These are phyloP conservation scores for Arnoldichthys spilopterus DNA, from an alignment of 2,797 vertebrate species.

Conservation along the genomic window DNA sequence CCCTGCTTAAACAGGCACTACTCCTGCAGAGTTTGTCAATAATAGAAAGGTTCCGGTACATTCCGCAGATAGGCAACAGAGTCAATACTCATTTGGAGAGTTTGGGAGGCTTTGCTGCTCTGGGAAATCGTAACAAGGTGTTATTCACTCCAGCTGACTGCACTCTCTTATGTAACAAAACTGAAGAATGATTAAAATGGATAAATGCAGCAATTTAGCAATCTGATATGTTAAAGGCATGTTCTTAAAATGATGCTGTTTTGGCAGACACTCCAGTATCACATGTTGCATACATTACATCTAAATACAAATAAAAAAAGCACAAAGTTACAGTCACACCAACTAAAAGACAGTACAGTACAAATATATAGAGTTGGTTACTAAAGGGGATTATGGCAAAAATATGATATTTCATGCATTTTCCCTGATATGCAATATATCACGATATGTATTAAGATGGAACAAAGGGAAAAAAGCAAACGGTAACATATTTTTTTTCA, in stretches of 20 bases:
- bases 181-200: background rate
- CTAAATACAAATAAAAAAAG: too few relatives aligned
- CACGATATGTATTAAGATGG: too few relatives aligned
- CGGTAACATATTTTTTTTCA: too few relatives aligned
- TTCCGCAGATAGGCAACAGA: background rate
- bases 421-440: too few relatives aligned
- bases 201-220: background rate
- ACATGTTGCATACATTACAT: too few relatives aligned
- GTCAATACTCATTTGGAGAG: slow-evolving; percentile 1
- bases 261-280: too few relatives aligned
- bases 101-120: background rate
- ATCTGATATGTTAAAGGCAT: background rate
- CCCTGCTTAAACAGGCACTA: background rate
- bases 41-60: background rate
- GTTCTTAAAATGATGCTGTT: background rate
- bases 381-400: too few relatives aligned
- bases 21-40: background rate
- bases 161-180: background rate
- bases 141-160: background rate
- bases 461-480: too few relatives aligned
- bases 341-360: too few relatives aligned
- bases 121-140: slow-evolving; percentile 1
- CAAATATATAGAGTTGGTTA: too few relatives aligned
- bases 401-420: too few relatives aligned
- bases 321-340: too few relatives aligned